Evolutionary conservation across 2,888 invertebrate genomes (phyloP), one percentile per base, ranked within the genome.

Genomic region (Cryptocephalus moraei): DNA sequence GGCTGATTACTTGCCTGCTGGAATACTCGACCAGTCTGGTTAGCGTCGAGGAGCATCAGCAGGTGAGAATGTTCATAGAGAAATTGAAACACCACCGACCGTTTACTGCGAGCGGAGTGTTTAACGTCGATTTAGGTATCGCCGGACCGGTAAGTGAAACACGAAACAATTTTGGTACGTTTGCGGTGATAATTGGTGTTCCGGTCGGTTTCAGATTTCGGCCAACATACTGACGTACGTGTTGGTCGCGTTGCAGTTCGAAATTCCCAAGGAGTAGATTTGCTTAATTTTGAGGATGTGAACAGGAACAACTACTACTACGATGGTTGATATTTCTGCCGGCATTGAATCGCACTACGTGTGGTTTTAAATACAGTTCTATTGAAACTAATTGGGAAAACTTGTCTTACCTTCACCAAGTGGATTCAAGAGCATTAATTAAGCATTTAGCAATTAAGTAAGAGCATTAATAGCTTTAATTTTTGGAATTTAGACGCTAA

Each of bases 221-320:
- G 69, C 69, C 9, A 70, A 67, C 50, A 64, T 71, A 45, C 51
- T 71, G 14, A 71, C 70, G 0, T 71, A 71, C 47, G 68, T 71
- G 9, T 57, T 70, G 49, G 70, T 71, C 4, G 70, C 70, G 12
- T 48, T 71, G 36, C 71, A 71, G 49, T 70, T 71, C 56, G 66
- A 69, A 49, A 61, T 69, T 43, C 67, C 69, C 6, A 64, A 61
- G 49, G 61, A 62, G 46, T 59, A 60, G 56, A 49, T 31, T n/a
- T 34, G 34, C n/a, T 34, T 9, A 9, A 44, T 49, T 50, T n/a
- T n/a, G n/a, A n/a, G n/a, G 22, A 22, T 4, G 6, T 22, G 3
- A 4, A 22, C 22, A 22, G 3, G 22, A 22, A 22, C 22, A 6
- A 9, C 11, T 36, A 11, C 36, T 36, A n/a, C n/a, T 4, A 36